Percentiles rank a stretch among this genome's conserved stretches.
Conservation (phyloP, 1,140 invertebrate species). For the Carposina sasakii region DNA sequence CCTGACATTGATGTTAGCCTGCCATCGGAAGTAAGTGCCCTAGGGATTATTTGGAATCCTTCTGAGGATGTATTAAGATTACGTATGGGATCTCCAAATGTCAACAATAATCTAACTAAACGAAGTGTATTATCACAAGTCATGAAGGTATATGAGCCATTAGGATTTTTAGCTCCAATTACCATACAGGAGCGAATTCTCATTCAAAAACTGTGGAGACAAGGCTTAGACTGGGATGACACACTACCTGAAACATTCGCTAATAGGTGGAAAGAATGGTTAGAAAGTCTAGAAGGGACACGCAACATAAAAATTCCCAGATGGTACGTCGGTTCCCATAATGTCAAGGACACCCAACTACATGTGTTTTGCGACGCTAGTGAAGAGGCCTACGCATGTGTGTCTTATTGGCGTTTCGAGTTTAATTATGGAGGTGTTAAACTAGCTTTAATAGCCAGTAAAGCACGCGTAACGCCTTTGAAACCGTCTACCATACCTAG, state of each 20-base stretch:
- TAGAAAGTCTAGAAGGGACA: background rate
- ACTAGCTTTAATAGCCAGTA: no score
- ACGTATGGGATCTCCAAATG: background rate
- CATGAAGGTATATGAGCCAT: conserved; percentile 32
- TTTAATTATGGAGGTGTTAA: no score
- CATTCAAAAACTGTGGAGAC: conserved; percentile 28
- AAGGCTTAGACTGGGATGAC: conserved; percentile 29
- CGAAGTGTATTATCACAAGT: conserved; percentile 19
- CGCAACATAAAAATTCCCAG: background rate
- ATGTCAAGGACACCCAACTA: no score
- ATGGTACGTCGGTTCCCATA: no score
- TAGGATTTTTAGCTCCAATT: conserved; percentile 31
- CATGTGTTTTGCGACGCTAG: no score
- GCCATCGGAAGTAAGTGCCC: background rate
- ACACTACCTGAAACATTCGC: background rate
- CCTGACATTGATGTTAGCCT: background rate
- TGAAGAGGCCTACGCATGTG: no score
- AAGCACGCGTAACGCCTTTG: no score
- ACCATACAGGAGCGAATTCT: conserved; percentile 26
- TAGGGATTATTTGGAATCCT: conserved; percentile 16
- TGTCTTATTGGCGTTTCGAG: no score
- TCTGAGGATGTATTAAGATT: background rate
- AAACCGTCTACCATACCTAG: no score
- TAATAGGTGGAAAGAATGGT: conserved; percentile 5
- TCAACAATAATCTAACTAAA: conserved; percentile 11